Conservation (phyloP, 2,113 vertebrate genomes). For the Chroicocephalus ridibundus region DNA sequence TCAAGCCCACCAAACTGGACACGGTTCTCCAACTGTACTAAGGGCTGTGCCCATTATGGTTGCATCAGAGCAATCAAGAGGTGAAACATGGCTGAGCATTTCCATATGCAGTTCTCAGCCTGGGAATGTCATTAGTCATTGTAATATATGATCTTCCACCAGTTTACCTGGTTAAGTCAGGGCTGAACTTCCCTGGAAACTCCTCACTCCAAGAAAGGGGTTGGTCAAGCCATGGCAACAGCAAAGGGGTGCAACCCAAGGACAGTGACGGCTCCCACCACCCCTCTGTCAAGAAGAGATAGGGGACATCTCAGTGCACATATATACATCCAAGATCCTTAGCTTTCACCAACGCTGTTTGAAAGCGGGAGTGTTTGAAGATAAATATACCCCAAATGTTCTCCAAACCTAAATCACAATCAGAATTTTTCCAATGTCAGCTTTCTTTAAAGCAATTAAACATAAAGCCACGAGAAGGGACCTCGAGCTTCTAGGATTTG, state of each 20-base stretch:
- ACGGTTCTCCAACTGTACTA: background rate
- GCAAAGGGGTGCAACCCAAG: background rate
- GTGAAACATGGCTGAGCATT: background rate
- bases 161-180: background rate
- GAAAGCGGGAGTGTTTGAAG: background rate
- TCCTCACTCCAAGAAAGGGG: background rate
- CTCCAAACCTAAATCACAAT: background rate
- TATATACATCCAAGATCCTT: too few relatives aligned
- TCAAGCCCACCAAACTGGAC: background rate
- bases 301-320: background rate
- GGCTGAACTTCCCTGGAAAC: background rate
- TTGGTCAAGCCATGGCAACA: background rate
- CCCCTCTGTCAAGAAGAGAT: background rate
- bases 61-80: background rate
- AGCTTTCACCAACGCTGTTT: background rate
- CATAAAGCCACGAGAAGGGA: background rate
- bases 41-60: background rate
- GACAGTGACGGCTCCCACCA: background rate
- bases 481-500: background rate
- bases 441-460: background rate
- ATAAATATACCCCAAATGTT: background rate
- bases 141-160: fast-evolving
- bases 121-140: background rate
- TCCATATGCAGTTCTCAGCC: background rate
- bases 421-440: background rate